phyloP scores from a whole-genome alignment of 2,113 vertebrate genomes.

The Misgurnus anguillicaudatus region DNA sequence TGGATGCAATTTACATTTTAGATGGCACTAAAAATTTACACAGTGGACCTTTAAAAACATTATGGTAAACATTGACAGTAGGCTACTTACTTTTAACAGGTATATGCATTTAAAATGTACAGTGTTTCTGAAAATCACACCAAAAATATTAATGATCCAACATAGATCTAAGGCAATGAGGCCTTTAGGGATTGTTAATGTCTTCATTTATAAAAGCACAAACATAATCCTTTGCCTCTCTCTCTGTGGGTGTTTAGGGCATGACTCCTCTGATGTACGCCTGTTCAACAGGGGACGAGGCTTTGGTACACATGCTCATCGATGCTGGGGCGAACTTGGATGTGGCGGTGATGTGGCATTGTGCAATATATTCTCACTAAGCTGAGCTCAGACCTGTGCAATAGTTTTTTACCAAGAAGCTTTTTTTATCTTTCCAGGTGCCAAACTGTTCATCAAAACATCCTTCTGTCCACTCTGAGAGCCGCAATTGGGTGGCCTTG shows the following conservation, averaged over 20 bases:
- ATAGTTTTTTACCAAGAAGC: not conserved
- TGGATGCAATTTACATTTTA: no score
- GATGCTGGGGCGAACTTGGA: slow-evolving; percentile 86
- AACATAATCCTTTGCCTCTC: not conserved
- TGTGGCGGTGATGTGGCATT: slow-evolving; percentile 60
- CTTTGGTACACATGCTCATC: slow-evolving; percentile 94
- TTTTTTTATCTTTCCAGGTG: slow-evolving; percentile 71
- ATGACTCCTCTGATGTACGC: slow-evolving; percentile 94
- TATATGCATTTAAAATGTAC: no score
- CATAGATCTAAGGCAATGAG: no score
- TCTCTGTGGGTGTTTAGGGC: slow-evolving; percentile 71
- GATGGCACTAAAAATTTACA: no score
- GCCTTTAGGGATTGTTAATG: no score
- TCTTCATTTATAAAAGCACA: no score
- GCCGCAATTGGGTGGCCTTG: slow-evolving; percentile 86
- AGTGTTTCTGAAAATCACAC: no score
- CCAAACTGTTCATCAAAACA: slow-evolving; percentile 77
- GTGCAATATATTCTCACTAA: not conserved
- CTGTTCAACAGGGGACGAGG: slow-evolving; percentile 90
- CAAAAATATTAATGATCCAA: no score
- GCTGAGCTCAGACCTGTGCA: not conserved
- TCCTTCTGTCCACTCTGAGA: slow-evolving; percentile 87
- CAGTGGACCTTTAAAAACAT: no score
- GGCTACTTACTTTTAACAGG: no score
- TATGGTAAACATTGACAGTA: no score